phyloP scores from a whole-genome alignment of 1,140 invertebrate species.

The Ylistrum balloti region DNA sequence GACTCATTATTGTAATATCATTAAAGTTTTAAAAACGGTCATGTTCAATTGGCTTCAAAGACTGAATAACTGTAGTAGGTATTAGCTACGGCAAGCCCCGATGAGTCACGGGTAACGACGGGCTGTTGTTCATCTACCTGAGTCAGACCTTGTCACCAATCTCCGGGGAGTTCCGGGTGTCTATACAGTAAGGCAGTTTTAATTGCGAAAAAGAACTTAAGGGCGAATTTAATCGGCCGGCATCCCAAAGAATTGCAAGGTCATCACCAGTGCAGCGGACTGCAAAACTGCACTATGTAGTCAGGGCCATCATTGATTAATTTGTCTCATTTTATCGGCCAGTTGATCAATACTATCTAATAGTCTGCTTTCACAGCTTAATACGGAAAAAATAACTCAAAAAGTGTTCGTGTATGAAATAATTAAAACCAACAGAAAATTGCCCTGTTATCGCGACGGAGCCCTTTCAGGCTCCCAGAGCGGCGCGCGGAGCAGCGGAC shows the following conservation, averaged over 20 bases:
- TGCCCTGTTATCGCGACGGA: slow-evolving; percentile 29
- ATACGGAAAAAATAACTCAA: slow-evolving; percentile 38
- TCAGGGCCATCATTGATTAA: neutral
- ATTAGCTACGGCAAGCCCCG: neutral
- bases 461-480: neutral
- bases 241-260: neutral
- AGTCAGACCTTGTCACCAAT: slow-evolving; percentile 1
- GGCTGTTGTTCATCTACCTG: neutral
- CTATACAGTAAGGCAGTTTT: slow-evolving; percentile 17
- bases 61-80: neutral
- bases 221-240: neutral
- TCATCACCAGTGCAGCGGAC: neutral
- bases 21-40: slow-evolving; percentile 35
- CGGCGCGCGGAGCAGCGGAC: neutral
- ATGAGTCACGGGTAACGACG: slow-evolving; percentile 30
- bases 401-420: slow-evolving; percentile 35
- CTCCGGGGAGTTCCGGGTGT: slow-evolving; percentile 29
- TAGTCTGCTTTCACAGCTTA: slow-evolving; percentile 38
- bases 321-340: slow-evolving; percentile 33
- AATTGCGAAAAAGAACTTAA: neutral
- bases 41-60: slow-evolving; percentile 20
- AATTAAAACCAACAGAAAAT: slow-evolving; percentile 36
- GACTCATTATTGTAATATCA: slow-evolving; percentile 40
- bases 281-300: neutral
- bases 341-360: slow-evolving; percentile 16